Evolutionary conservation across 2,113 vertebrate genomes (phyloP).

Genomic region (Sakesphorus luctuosus): DNA sequence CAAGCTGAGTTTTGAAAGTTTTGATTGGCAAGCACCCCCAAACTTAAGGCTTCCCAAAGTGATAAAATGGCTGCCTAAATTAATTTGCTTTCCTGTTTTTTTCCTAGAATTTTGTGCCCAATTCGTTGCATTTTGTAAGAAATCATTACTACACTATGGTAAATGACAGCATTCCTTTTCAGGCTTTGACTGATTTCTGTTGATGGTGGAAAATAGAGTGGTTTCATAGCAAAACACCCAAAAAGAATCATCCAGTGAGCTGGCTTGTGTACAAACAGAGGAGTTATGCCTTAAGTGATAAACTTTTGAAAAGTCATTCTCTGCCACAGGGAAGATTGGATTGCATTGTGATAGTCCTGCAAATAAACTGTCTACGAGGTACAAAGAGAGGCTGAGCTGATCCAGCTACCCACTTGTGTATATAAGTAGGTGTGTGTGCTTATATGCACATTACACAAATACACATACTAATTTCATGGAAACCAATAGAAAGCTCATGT

Average conservation of each 20-base stretch:
- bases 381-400: background rate
- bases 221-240: background rate
- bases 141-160: background rate
- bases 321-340: background rate
- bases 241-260: background rate
- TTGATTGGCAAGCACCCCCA: background rate
- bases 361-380: background rate
- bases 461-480: background rate
- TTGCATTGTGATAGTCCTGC: background rate
- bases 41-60: background rate
- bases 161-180: background rate
- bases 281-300: background rate
- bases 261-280: background rate
- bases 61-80: background rate
- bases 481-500: background rate
- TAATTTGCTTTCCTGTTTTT: accelerated
- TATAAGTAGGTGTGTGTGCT: background rate
- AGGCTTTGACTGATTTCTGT: background rate
- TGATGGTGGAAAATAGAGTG: background rate
- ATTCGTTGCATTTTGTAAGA: background rate
- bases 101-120: background rate
- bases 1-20: background rate
- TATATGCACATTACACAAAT: background rate
- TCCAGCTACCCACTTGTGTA: background rate
- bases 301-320: background rate